Evolutionary conservation across 1,140 invertebrate species (phyloP).

Genomic region (Pristionchus pacificus): DNA sequence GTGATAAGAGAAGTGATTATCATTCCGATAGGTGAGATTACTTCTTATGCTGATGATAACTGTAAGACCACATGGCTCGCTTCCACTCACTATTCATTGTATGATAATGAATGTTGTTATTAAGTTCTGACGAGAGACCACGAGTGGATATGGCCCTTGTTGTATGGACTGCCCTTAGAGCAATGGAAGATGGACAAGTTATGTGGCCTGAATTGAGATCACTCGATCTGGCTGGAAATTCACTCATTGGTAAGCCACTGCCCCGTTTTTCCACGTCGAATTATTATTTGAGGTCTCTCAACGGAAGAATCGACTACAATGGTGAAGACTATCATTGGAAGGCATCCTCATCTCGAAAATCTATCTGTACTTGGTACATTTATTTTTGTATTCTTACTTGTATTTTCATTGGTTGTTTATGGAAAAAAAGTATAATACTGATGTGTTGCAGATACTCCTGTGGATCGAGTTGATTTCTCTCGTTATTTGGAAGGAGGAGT

Average conservation of each 20-base stretch:
- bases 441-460: conserved; percentile 17
- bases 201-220: conserved; percentile 9
- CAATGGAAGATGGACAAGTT: neutral
- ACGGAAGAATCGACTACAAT: neutral
- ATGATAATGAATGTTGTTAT: neutral
- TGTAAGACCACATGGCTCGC: conserved; percentile 18
- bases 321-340: neutral
- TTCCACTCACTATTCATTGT: conserved; percentile 59
- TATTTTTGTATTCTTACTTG: no score
- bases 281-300: neutral
- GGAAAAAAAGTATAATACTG: no score
- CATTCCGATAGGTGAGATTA: conserved; percentile 7
- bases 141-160: neutral
- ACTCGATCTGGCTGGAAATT: conserved; percentile 8
- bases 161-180: neutral
- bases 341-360: neutral
- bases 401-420: conserved; percentile 15
- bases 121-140: conserved; percentile 4
- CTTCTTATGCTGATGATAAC: no score
- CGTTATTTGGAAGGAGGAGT: neutral
- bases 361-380: conserved; percentile 13
- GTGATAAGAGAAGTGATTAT: conserved; percentile 60
- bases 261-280: no score
- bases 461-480: conserved; percentile 18
- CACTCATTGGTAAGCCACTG: no score